These are phyloP conservation scores for Marronus borbonicus DNA, from an alignment of 2,888 invertebrate genomes.

Conservation along the genomic window DNA sequence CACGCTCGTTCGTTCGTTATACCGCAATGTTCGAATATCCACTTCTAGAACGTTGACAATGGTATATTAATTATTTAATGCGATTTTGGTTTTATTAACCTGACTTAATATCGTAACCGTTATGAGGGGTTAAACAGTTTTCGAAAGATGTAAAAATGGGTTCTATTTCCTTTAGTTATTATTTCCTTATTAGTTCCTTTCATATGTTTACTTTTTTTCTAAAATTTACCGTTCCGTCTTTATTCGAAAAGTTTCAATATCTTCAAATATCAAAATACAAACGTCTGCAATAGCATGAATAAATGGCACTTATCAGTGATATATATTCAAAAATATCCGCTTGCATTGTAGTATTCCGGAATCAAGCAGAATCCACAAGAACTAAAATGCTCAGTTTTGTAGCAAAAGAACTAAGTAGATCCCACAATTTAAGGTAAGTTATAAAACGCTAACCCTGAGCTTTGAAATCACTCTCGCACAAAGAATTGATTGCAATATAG, in stretches of 20 bases:
- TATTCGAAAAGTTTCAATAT: slow-evolving; percentile 30
- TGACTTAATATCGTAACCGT: too few relatives aligned
- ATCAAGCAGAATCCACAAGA: slow-evolving; percentile 2
- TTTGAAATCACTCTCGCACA: too few relatives aligned
- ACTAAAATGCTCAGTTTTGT: neutral
- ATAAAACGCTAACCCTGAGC: neutral
- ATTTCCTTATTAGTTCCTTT: neutral
- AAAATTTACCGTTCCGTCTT: slow-evolving; percentile 16
- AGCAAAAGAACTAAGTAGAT: neutral
- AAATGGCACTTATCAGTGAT: slow-evolving; percentile 11
- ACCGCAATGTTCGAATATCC: too few relatives aligned
- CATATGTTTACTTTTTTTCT: slow-evolving; percentile 11
- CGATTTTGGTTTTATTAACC: too few relatives aligned
- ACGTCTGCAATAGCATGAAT: slow-evolving; percentile 20
- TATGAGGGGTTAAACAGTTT: neutral
- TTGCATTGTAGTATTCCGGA: slow-evolving; percentile 11
- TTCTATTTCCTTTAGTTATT: too few relatives aligned
- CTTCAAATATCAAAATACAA: slow-evolving; percentile 17
- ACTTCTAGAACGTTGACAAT: too few relatives aligned
- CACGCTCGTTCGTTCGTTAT: too few relatives aligned
- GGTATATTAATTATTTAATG: too few relatives aligned
- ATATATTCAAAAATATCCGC: slow-evolving; percentile 21
- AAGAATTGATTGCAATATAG: too few relatives aligned
- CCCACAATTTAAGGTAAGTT: too few relatives aligned
- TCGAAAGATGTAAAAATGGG: neutral